Evolutionary conservation across 2,888 invertebrate genomes (phyloP).

Genomic region (Eilema sororculum): DNA sequence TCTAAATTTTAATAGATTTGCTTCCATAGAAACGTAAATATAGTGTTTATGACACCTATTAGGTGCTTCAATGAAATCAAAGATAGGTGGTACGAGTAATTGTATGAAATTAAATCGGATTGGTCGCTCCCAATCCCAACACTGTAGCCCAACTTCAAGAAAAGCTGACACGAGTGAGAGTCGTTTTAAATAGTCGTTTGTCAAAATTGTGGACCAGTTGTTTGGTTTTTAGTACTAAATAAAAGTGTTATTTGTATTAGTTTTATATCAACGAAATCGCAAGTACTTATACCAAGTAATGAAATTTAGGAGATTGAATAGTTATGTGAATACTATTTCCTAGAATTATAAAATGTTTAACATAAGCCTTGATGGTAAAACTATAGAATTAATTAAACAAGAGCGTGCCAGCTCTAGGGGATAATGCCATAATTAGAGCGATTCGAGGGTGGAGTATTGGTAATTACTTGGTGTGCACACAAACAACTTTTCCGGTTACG

Average conservation of each 20-base stretch:
- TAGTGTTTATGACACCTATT: too few relatives aligned
- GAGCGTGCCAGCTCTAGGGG: background rate
- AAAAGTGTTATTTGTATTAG: background rate
- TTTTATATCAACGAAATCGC: background rate
- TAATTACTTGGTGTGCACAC: background rate
- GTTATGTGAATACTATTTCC: background rate
- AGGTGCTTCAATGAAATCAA: too few relatives aligned
- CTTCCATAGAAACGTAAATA: too few relatives aligned
- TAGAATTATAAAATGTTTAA: background rate
- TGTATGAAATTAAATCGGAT: too few relatives aligned
- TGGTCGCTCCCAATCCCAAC: too few relatives aligned
- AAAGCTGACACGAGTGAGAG: background rate
- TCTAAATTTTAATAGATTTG: too few relatives aligned
- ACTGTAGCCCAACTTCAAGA: background rate
- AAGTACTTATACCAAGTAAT: background rate
- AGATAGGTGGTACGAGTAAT: too few relatives aligned
- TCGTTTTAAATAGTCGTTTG: background rate
- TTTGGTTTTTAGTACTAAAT: too few relatives aligned
- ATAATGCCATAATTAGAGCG: background rate
- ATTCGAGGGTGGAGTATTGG: background rate
- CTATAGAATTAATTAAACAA: conserved; percentile 2
- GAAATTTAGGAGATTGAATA: background rate
- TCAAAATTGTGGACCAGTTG: background rate
- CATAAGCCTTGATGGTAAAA: background rate
- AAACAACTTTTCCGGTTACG: background rate